phyloP scores from a whole-genome alignment of 1,140 invertebrate genomes.

The Globodera rostochiensis region DNA sequence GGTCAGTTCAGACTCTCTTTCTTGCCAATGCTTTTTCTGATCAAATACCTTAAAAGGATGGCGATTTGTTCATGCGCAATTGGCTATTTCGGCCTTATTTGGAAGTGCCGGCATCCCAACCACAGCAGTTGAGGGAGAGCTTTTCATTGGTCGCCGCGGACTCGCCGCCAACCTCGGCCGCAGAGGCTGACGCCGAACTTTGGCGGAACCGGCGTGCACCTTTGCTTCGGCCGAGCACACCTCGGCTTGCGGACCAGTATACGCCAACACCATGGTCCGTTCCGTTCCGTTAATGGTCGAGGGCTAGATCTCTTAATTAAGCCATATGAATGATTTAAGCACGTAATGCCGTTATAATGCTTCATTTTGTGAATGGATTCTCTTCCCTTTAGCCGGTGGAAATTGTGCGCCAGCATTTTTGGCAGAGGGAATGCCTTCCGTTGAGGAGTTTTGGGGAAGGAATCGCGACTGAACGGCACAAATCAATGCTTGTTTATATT shows the following conservation, averaged over 20 bases:
- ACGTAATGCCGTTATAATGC: not conserved
- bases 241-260: conserved; percentile 22
- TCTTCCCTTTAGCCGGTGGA: conserved; percentile 17
- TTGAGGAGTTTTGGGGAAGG: not conserved
- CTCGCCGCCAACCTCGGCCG: not conserved
- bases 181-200: not conserved
- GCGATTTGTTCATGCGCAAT: conserved; percentile 24
- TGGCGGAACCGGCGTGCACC: not conserved
- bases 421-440: not conserved
- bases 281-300: no score
- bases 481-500: not conserved
- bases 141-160: not conserved
- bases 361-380: not conserved
- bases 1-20: not conserved
- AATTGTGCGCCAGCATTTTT: conserved; percentile 29
- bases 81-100: conserved; percentile 17
- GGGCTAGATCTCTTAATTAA: no score
- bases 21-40: not conserved
- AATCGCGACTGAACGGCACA: not conserved
- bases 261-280: conserved; percentile 20
- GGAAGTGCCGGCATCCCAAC: conserved; percentile 5
- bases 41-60: not conserved
- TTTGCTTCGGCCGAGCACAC: conserved; percentile 9
- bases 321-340: not conserved
- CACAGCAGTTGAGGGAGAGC: not conserved